phyloP scores from a whole-genome alignment of 2,888 invertebrate genomes.

The Callimorpha dominula region DNA sequence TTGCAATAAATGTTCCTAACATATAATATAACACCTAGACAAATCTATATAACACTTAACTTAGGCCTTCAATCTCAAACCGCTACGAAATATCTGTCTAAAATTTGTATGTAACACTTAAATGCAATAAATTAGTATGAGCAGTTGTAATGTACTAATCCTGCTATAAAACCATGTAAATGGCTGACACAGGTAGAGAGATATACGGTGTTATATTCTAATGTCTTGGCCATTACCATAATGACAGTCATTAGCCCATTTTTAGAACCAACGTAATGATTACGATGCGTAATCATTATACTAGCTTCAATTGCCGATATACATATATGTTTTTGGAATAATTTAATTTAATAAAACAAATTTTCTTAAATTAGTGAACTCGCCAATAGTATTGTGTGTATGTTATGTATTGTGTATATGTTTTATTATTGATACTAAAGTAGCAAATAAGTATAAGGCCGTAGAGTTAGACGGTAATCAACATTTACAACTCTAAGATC shows the following conservation, averaged over 20 bases:
- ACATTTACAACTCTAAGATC: no score
- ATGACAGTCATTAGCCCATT: constrained; percentile 49
- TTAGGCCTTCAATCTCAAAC: no score
- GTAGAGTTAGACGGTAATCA: no score
- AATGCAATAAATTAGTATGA: constrained; percentile 6
- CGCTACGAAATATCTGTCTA: neutral
- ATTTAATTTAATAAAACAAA: constrained; percentile 30
- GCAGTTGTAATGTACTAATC: constrained; percentile 3
- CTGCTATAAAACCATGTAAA: constrained; percentile 17
- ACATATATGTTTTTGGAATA: constrained; percentile 35
- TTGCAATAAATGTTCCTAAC: no score
- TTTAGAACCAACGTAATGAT: constrained; percentile 41
- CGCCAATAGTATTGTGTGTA: no score
- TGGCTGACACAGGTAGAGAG: constrained; percentile 17
- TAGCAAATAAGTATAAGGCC: no score
- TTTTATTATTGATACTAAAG: no score
- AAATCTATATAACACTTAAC: no score
- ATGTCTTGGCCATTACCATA: constrained; percentile 49
- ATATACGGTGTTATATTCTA: constrained; percentile 33
- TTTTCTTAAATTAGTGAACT: constrained; percentile 17
- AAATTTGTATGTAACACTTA: neutral
- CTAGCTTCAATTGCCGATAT: constrained; percentile 20
- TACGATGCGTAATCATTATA: constrained; percentile 6
- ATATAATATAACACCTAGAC: no score
- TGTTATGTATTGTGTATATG: no score